phyloP scores from a whole-genome alignment of 2,888 invertebrate species.

The Erpobdella octoculata region DNA sequence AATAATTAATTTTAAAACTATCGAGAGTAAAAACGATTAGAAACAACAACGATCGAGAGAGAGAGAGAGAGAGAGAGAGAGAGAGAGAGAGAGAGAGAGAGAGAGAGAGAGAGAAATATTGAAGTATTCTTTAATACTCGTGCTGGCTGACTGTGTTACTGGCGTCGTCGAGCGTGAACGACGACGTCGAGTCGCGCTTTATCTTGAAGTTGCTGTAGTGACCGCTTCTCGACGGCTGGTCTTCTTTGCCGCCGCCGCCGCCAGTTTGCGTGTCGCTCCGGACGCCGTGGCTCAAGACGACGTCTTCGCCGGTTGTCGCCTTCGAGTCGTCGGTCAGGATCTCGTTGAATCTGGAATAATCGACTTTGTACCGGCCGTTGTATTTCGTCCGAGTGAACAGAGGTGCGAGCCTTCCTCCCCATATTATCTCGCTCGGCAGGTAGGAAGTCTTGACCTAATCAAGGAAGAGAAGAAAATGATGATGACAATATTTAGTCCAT shows the following conservation, averaged over 20 bases:
- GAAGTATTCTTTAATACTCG: too few species aligned
- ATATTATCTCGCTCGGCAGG: constrained; percentile 36
- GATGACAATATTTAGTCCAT: too few species aligned
- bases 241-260: not conserved
- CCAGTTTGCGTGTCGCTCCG: not conserved
- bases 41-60: too few species aligned
- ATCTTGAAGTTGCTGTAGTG: not conserved
- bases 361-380: constrained; percentile 34
- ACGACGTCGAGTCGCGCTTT: not conserved
- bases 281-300: not conserved
- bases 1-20: too few species aligned
- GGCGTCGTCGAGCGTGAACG: not conserved
- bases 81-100: too few species aligned
- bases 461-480: not conserved
- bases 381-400: constrained; percentile 30
- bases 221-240: not conserved
- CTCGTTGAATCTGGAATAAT: constrained; percentile 37
- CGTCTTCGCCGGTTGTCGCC: not conserved
- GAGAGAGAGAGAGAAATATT: too few species aligned
- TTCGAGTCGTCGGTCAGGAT: constrained; percentile 39
- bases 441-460: constrained; percentile 35
- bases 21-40: too few species aligned
- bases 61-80: too few species aligned
- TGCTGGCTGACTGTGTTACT: not conserved
- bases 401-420: constrained; percentile 33